Conservation (phyloP, 2,797 vertebrate species). For the Chelidonichthys spinosus region DNA sequence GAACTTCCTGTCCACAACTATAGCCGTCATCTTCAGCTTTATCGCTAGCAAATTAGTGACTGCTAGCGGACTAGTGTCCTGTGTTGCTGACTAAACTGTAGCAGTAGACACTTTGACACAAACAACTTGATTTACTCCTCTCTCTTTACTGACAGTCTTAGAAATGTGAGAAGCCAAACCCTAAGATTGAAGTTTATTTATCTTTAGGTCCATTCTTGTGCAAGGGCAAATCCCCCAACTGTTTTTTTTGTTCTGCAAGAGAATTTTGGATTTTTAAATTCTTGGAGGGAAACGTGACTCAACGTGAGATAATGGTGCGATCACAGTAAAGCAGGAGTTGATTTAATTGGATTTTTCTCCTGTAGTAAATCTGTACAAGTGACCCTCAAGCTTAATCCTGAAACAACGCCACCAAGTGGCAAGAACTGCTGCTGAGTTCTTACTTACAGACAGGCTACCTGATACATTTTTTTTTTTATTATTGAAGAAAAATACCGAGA, state of each 20-base stretch:
- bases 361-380: conserved; percentile 49
- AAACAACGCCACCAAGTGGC: conserved; percentile 48
- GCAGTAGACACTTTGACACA: neutral
- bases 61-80: conserved; percentile 32
- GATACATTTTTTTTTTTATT: neutral
- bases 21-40: neutral
- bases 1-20: neutral
- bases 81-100: conserved; percentile 52
- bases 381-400: conserved; percentile 25
- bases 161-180: neutral
- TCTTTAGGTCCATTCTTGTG: neutral
- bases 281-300: conserved; percentile 30
- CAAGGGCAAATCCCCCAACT: neutral
- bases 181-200: neutral
- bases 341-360: conserved; percentile 66
- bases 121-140: neutral
- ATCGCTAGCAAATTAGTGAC: neutral
- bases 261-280: conserved; percentile 6
- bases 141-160: neutral
- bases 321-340: conserved; percentile 15
- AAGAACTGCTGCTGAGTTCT: conserved; percentile 7
- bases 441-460: neutral
- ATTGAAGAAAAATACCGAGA: neutral
- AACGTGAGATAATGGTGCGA: conserved; percentile 11
- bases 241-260: neutral